A percentile compares a stretch with the other conserved stretches of the same genome.
Conservation (phyloP, 1,140 invertebrate species). For the fruit fly (Drosophila melanogaster) region DNA sequence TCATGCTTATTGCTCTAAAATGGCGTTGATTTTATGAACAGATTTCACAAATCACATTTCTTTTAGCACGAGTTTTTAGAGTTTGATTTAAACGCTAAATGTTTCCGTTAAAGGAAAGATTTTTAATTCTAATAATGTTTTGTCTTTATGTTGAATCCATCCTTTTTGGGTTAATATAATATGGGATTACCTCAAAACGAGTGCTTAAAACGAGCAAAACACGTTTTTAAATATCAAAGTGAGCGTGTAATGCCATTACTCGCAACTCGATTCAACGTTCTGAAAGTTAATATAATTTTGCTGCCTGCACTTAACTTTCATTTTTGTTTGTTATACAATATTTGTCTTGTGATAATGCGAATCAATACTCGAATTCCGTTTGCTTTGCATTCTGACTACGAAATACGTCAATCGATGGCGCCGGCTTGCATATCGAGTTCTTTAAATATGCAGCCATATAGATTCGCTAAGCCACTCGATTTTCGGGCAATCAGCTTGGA, state of each 20-base stretch:
- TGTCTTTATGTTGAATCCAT: background rate
- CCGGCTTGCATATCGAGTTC: slow-evolving; percentile 42
- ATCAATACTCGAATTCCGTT: slow-evolving; percentile 16
- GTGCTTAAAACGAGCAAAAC: background rate
- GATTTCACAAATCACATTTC: slow-evolving; percentile 13
- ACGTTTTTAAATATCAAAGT: background rate
- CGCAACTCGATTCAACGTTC: slow-evolving; percentile 10
- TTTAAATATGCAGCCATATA: slow-evolving; percentile 43
- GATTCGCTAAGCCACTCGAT: slow-evolving; percentile 36
- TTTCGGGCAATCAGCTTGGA: slow-evolving; percentile 39
- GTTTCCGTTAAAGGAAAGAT: background rate
- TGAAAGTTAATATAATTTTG: slow-evolving; percentile 24
- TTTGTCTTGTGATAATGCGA: slow-evolving; percentile 35
- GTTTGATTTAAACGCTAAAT: no score
- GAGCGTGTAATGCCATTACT: background rate
- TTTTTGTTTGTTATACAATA: slow-evolving; percentile 39
- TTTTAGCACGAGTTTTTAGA: slow-evolving; percentile 7
- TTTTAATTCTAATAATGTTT: background rate
- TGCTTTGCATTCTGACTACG: slow-evolving; percentile 18
- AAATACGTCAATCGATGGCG: slow-evolving; percentile 49
- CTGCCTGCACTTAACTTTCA: slow-evolving; percentile 18
- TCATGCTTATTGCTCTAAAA: slow-evolving; percentile 2
- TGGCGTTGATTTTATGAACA: slow-evolving; percentile 17
- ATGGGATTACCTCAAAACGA: background rate
- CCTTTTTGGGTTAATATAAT: background rate